Evolutionary conservation across 2,888 invertebrate species (phyloP).

Genomic region (Ypsolopha sequella): DNA sequence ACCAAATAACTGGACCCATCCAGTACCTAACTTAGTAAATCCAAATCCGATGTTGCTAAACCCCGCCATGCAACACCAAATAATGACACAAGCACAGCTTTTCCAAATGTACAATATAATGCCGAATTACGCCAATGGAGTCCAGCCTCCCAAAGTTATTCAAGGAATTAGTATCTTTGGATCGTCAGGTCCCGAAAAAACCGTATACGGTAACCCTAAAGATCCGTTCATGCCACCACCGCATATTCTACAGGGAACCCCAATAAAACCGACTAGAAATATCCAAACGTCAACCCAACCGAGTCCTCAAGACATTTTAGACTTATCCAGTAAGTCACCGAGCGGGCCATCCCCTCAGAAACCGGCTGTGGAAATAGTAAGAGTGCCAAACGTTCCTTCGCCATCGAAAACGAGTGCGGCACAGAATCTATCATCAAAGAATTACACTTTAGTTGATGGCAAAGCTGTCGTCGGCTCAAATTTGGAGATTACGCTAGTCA

Average conservation of each 20-base stretch:
- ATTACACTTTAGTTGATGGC: constrained; percentile 48
- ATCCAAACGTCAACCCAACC: constrained; percentile 30
- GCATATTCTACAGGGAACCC: constrained; percentile 55
- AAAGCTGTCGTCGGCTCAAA: constrained; percentile 72
- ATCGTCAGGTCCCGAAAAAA: constrained; percentile 67
- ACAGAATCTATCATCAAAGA: constrained; percentile 57
- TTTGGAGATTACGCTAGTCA: constrained; percentile 79
- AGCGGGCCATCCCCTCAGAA: constrained; percentile 22
- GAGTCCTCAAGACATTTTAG: constrained; percentile 70
- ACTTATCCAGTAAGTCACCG: constrained; percentile 70
- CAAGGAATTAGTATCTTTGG: constrained; percentile 77
- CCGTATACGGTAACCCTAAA: constrained; percentile 80
- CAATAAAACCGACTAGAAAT: constrained; percentile 36
- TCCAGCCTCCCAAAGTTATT: constrained; percentile 65
- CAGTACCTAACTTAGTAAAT: not conserved
- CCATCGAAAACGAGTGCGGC: constrained; percentile 50
- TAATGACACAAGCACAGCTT: constrained; percentile 46
- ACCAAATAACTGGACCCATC: constrained; percentile 16
- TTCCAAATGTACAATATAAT: constrained; percentile 53
- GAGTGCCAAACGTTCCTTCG: constrained; percentile 45
- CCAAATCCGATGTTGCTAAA: constrained; percentile 32
- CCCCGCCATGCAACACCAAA: constrained; percentile 53
- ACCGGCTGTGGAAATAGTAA: constrained; percentile 71
- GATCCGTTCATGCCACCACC: constrained; percentile 73
- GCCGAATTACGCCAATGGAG: constrained; percentile 33